Evolutionary conservation across 2,113 vertebrate species (phyloP), one percentile per base, ranked within the genome.

Genomic region (Colinus virginianus): DNA sequence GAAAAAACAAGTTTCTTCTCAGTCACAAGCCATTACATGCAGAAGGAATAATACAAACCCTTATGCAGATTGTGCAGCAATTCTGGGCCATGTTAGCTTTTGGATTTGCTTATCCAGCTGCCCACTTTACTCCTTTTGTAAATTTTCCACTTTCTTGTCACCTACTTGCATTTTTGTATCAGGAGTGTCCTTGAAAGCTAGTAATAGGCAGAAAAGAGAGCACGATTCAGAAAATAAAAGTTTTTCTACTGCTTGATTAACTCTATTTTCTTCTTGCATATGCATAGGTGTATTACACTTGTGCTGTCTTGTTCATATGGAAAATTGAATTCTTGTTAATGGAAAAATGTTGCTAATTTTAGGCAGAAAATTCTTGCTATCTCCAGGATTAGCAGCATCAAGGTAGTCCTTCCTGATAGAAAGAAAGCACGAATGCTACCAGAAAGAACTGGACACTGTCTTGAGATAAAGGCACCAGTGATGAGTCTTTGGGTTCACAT

Each of bases 101-200:
- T 23, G 38, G 20, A 72, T 78, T 66, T 89, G 64, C 91, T 96
- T 71, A 93, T 42, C 11, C 38, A 71, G 70, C 25, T 3, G 10
- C 20, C 6, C 22, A 62, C 46, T 59, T 18, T 66, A 43, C 40
- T 71, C 1, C 45, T 61, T 84, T 42, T 64, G 45, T 58, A 88
- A 38, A 18, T 78, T 81, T 90, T 26, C 1, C 2, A 16, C 58
- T 79, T 94, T 92, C 71, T 51, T 49, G 2, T 38, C 66, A 68
- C 9, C 66, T 59, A 15, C 71, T 94, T 51, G 49, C 13, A 34
- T 66, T 80, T 68, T 74, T 69, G 67, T 81, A 34, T 72, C 87
- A 81, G 88, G 61, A 83, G 21, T 87, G 87, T 62, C 86, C 94
- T 97, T 94, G 88, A 95, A 94, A 70, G 34, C 58, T 49, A 32